Evolutionary conservation across 2,888 invertebrate genomes (phyloP).

Genomic region (Sceliomorpha sp.): DNA sequence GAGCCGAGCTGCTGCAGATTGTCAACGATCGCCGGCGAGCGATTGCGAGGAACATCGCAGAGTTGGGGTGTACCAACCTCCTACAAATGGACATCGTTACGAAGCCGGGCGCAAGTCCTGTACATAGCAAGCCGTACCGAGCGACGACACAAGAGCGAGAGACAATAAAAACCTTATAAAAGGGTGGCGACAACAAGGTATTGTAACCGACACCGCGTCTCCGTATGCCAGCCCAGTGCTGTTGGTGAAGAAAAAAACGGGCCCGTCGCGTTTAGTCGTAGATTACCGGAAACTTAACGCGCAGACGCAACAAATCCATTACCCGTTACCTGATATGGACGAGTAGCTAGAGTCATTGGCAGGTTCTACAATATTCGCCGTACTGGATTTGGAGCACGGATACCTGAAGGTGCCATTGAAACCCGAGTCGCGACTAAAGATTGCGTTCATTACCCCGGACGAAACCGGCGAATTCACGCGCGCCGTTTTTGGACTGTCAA

Average conservation of each 20-base stretch:
- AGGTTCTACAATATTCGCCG: too few species aligned
- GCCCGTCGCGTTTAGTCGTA: conserved; percentile 45
- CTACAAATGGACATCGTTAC: conserved; percentile 23
- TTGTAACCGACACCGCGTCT: too few species aligned
- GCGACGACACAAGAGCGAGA: too few species aligned
- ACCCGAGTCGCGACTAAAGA: too few species aligned
- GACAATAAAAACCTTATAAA: too few species aligned
- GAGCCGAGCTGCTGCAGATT: neutral
- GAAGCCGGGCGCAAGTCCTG: conserved; percentile 17
- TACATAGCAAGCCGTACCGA: too few species aligned
- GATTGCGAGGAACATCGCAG: neutral
- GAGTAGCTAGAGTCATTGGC: conserved; percentile 19
- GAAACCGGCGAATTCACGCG: conserved; percentile 57
- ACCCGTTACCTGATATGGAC: conserved; percentile 30
- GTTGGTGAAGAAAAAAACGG: too few species aligned
- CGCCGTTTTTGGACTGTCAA: conserved; percentile 63
- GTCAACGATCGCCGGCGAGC: conserved; percentile 5
- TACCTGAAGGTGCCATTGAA: too few species aligned
- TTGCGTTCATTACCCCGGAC: conserved; percentile 53
- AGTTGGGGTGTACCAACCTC: conserved; percentile 26
- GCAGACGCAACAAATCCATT: conserved; percentile 31
- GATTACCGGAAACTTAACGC: too few species aligned
- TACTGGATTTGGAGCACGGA: too few species aligned
- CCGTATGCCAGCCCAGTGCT: too few species aligned
- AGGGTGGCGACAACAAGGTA: too few species aligned